Conservation (phyloP, 2,797 vertebrate genomes). For the Rhynchonycteris naso region DNA sequence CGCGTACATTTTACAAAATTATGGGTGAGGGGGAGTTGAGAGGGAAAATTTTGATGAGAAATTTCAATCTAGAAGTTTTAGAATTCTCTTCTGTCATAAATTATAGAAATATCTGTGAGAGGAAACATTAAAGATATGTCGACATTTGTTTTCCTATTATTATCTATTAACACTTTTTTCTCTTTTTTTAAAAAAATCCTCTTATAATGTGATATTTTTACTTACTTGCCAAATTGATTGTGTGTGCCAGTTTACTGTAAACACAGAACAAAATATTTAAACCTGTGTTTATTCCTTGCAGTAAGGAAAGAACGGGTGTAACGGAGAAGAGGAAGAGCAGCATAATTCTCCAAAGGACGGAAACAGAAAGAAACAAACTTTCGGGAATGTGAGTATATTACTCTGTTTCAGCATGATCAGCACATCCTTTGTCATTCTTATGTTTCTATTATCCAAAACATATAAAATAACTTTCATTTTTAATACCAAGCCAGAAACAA, state of each 20-base stretch:
- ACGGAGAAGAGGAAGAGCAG: neutral
- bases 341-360: neutral
- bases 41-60: neutral
- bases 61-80: conserved; percentile 23
- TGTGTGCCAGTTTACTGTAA: neutral
- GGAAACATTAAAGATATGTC: neutral
- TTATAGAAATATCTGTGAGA: neutral
- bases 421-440: neutral
- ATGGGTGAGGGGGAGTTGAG: neutral
- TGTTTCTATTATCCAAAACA: conserved; percentile 22
- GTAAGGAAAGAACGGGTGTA: neutral
- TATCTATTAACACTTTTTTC: neutral
- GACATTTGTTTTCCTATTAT: neutral
- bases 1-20: neutral
- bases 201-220: conserved; percentile 11
- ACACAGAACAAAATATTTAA: neutral
- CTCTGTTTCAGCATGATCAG: neutral
- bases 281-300: neutral
- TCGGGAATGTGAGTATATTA: neutral
- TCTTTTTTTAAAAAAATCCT: neutral
- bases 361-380: neutral
- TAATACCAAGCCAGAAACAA: neutral
- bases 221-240: neutral
- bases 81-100: neutral
- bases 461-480: neutral